A percentile compares a stretch with the other conserved stretches of the same genome.
Evolutionary conservation across 2,113 vertebrate genomes (phyloP).

Genomic region (Megaceryle maxima): DNA sequence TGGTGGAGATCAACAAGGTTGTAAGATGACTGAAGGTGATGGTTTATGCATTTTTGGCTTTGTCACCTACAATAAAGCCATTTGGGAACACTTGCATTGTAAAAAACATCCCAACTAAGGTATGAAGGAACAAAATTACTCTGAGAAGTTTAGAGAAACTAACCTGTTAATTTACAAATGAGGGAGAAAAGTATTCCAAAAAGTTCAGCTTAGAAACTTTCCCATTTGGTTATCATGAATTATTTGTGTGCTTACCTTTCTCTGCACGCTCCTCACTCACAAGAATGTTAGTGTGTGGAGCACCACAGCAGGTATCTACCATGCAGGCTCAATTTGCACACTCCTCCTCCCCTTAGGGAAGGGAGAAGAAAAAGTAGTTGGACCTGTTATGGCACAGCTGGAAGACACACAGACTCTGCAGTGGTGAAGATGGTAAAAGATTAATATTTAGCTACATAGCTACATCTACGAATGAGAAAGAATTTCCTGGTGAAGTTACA

Average conservation of each 20-base stretch:
- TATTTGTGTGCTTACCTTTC: neutral
- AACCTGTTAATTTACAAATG: neutral
- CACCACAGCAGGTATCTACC: neutral
- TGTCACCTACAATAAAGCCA: neutral
- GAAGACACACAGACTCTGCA: neutral
- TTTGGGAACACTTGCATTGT: neutral
- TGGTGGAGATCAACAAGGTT: neutral
- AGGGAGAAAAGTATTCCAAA: neutral
- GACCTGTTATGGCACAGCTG: neutral
- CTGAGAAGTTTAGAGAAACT: neutral
- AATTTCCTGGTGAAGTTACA: neutral
- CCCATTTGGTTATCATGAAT: neutral
- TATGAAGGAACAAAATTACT: neutral
- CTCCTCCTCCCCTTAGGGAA: neutral
- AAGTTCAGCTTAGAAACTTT: neutral
- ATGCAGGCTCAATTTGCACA: neutral
- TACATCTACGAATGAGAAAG: neutral
- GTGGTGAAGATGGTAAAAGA: neutral
- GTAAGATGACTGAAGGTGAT: neutral
- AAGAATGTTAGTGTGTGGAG: neutral
- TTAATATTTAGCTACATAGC: neutral
- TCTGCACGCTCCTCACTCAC: neutral
- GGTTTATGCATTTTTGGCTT: neutral
- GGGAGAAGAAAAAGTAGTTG: neutral
- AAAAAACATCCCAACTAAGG: neutral